These are phyloP conservation scores for Clarias fuscus DNA, from an alignment of 2,797 vertebrate genomes.

Conservation along the genomic window DNA sequence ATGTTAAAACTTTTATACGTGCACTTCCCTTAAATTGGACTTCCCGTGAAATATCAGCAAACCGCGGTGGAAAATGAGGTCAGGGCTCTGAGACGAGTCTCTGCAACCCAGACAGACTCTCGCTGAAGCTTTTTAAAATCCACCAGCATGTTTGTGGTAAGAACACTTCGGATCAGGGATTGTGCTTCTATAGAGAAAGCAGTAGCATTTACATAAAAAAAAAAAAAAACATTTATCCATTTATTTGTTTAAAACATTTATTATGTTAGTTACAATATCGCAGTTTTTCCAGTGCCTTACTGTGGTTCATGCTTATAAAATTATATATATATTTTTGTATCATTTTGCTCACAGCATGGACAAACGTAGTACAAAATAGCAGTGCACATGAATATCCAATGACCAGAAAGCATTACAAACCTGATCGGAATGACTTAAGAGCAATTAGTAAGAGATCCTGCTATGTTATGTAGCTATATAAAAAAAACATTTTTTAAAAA, in stretches of 20 bases:
- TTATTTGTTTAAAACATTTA: neutral
- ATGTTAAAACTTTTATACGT: slow-evolving; percentile 53
- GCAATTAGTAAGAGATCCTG: neutral
- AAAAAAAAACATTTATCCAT: neutral
- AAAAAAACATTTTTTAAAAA: neutral
- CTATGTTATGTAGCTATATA: neutral
- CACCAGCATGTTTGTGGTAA: slow-evolving; percentile 9
- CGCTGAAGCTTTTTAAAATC: slow-evolving; percentile 30
- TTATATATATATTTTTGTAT: neutral
- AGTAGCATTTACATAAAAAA: neutral
- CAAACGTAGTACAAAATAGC: neutral
- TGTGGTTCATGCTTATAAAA: neutral
- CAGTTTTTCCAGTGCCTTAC: neutral
- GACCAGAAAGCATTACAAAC: neutral
- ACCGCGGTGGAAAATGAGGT: slow-evolving; percentile 53
- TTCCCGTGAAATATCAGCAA: slow-evolving; percentile 49
- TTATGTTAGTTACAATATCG: neutral
- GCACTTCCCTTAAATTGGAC: slow-evolving; percentile 45
- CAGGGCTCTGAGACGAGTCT: slow-evolving; percentile 35
- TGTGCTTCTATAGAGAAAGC: neutral
- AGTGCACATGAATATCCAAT: neutral
- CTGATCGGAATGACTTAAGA: neutral
- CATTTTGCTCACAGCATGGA: neutral
- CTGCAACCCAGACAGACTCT: slow-evolving; percentile 24
- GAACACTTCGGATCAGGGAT: slow-evolving; percentile 4